phyloP scores from a whole-genome alignment of 2,797 vertebrate genomes.

The Platyrinchus mystaceus region DNA sequence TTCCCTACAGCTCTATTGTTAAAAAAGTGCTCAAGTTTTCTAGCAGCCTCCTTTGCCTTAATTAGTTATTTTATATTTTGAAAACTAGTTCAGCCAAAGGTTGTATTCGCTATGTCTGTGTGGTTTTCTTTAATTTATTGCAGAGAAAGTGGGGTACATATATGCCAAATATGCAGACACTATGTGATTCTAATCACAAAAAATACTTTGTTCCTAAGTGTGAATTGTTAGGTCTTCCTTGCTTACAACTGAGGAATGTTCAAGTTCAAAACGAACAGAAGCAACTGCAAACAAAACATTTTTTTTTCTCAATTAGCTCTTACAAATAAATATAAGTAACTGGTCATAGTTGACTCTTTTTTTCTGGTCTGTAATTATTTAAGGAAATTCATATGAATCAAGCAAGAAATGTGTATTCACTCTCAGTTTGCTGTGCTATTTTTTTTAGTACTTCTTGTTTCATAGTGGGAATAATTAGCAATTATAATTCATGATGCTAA shows the following conservation, averaged over 20 bases:
- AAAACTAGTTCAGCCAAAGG: conserved; percentile 55
- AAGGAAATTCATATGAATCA: background rate
- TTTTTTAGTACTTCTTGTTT: background rate
- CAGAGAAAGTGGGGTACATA: conserved; percentile 21
- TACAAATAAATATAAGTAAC: background rate
- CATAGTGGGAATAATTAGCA: background rate
- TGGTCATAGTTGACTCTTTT: background rate
- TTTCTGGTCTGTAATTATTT: background rate
- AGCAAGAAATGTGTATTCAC: background rate
- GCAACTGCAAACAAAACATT: background rate
- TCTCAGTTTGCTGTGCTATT: background rate
- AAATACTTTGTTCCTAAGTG: conserved; percentile 49
- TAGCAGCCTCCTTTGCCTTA: conserved; percentile 14
- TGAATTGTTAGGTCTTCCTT: conserved; percentile 29
- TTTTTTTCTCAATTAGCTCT: background rate
- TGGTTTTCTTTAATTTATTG: conserved; percentile 47
- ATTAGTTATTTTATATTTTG: conserved; percentile 32
- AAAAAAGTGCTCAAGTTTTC: conserved; percentile 9
- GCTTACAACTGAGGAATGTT: background rate
- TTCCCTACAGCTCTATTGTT: background rate
- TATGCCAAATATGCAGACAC: conserved; percentile 42
- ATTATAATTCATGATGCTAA: background rate
- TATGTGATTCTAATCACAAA: conserved; percentile 43
- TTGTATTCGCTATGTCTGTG: background rate
- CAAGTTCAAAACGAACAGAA: background rate